Conservation (phyloP, 2,113 vertebrate genomes). For the Nymphicus hollandicus region DNA sequence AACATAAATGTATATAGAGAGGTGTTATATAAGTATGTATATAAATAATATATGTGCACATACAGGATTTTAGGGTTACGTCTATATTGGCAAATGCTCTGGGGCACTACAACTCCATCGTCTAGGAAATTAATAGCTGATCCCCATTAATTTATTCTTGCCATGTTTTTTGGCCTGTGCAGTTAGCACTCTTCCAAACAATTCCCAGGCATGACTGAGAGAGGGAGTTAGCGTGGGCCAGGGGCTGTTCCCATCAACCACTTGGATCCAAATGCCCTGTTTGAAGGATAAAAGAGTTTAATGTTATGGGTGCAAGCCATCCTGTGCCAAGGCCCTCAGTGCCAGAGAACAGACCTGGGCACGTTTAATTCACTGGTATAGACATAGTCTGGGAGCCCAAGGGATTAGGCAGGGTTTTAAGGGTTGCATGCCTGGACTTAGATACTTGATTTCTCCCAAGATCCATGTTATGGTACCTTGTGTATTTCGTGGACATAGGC, state of each 20-base stretch:
- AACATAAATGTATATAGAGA: background rate
- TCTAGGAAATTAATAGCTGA: slow-evolving; percentile 3
- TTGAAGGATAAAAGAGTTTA: slow-evolving; percentile 43
- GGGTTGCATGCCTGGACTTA: slow-evolving; percentile 54
- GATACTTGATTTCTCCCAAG: slow-evolving; percentile 22
- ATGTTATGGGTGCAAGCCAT: slow-evolving; percentile 23
- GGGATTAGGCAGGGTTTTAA: slow-evolving; percentile 54
- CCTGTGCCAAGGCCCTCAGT: slow-evolving; percentile 4
- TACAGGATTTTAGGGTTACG: background rate
- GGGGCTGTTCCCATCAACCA: background rate
- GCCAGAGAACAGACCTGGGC: slow-evolving; percentile 64
- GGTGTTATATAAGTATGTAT: background rate
- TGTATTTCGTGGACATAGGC: background rate
- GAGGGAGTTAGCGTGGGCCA: slow-evolving; percentile 22
- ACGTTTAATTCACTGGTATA: slow-evolving; percentile 52
- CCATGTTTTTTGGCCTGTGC: background rate
- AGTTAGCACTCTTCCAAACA: background rate
- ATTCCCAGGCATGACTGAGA: slow-evolving; percentile 7
- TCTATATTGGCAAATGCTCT: background rate
- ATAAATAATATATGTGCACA: background rate
- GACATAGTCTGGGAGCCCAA: slow-evolving; percentile 46
- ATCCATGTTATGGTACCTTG: background rate
- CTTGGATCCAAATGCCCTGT: slow-evolving; percentile 14
- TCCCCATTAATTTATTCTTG: slow-evolving; percentile 9
- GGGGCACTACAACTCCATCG: background rate